A percentile compares a stretch with the other conserved stretches of the same genome.
Evolutionary conservation across 2,113 vertebrate genomes (phyloP).

Genomic region (Lagopus muta): DNA sequence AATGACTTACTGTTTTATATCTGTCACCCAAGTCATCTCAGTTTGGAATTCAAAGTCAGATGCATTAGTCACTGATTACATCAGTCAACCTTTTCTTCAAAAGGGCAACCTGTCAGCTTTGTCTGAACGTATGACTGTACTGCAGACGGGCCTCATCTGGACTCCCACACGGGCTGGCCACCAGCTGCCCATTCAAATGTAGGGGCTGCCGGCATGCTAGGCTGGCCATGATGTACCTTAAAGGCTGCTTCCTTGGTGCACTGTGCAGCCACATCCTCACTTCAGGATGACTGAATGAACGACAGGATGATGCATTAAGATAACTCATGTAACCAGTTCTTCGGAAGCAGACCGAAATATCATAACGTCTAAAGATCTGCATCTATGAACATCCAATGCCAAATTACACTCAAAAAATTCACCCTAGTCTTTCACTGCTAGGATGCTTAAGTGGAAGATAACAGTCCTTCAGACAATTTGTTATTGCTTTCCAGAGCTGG

Average conservation of each 20-base stretch:
- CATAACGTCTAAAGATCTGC: background rate
- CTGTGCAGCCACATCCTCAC: background rate
- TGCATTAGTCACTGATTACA: background rate
- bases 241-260: background rate
- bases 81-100: background rate
- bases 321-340: background rate
- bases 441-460: background rate
- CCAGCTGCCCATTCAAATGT: background rate
- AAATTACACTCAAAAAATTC: background rate
- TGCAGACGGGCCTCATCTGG: background rate
- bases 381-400: background rate
- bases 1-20: background rate
- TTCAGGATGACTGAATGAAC: background rate
- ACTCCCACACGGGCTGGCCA: background rate
- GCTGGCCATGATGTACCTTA: background rate
- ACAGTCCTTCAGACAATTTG: background rate
- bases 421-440: background rate
- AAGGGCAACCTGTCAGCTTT: background rate
- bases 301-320: background rate
- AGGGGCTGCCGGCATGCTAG: background rate
- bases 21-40: background rate
- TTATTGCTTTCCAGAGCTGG: background rate
- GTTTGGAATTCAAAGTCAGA: background rate
- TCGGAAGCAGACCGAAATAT: background rate
- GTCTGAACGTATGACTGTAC: background rate